Base-by-base conservation (phyloP, 2,113 vertebrate genomes). In the Scartelaos histophorus region DNA sequence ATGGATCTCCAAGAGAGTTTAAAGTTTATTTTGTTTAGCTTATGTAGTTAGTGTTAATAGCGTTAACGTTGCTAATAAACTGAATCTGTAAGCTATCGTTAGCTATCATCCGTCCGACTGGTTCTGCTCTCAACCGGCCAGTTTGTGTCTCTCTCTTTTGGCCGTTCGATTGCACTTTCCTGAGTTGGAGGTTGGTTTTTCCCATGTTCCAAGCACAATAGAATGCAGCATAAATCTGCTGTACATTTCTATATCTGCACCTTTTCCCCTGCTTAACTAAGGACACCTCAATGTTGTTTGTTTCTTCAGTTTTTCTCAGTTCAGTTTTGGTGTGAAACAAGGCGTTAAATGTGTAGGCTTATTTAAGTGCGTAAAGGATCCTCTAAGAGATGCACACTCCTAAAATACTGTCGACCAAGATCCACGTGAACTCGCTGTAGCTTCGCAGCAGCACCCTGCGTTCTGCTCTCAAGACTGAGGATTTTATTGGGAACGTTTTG, bases 401-500 rank as follows among this genome's bases (percentile, higher is more conserved):
- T 65, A 47, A 75, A 60, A 22, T 38, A 72, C 46, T n/a, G 61
- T 64, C 34, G 21, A 43, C 6, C 17, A 22, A 76, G 19, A 58
- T 21, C 29, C 56, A 47, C 11, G 43, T 15, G 1, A 34, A 7
- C 3, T 74, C 53, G 25, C 56, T 58, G 22, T 25, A 19, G 43
- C 24, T 19, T 29, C 25, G 46, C 13, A 73, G 53, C 65, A 38
- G 34, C 9, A 43, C 73, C 70, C 16, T 65, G n/a, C 29, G 25
- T 15, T 49, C 29, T n/a, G 25, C 34, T 51, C 66, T 74, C 75
- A 34, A 51, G 22, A 71, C 70, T 61, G 74, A 45, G 61, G 56
- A 24, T 70, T 38, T 72, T 65, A 71, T 76, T 71, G 71, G 46
- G 51, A 73, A 56, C 12, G n/a, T 13, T 2, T 69, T 70, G 53